Conservation (phyloP, 2,797 vertebrate species). For the Hafferia zeledoni region DNA sequence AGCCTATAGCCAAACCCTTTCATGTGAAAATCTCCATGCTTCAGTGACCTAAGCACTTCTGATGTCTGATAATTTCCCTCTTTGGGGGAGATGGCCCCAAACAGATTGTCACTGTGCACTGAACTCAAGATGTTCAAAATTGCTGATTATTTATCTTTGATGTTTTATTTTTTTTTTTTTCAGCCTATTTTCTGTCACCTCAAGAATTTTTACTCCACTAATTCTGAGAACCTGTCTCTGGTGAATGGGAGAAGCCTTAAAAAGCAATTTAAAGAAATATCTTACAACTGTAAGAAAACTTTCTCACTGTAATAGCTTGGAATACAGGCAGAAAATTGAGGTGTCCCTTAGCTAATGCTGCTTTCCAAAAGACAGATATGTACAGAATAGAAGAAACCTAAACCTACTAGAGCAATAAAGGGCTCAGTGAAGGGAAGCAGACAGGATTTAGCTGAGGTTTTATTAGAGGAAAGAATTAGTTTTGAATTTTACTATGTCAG, state of each 20-base stretch:
- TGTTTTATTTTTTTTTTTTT: background rate
- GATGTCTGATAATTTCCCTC: background rate
- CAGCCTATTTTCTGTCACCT: background rate
- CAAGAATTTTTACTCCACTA: background rate
- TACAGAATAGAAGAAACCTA: background rate
- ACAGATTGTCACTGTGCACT: background rate
- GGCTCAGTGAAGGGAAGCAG: background rate
- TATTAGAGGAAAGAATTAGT: slow-evolving; percentile 1
- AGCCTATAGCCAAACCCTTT: background rate
- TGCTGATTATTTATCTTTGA: background rate
- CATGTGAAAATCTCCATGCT: background rate
- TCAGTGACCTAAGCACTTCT: background rate
- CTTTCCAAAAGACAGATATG: background rate
- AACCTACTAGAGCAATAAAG: background rate
- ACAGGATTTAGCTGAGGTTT: slow-evolving; percentile 11
- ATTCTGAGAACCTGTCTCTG: background rate
- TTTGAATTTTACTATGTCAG: background rate
- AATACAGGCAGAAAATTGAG: slow-evolving; percentile 15
- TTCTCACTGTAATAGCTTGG: background rate
- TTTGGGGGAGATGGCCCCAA: background rate
- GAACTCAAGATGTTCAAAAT: background rate
- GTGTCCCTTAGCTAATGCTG: slow-evolving; percentile 21
- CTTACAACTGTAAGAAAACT: background rate
- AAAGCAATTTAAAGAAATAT: background rate
- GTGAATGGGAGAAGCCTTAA: background rate